Evolutionary conservation across 2,797 vertebrate genomes (phyloP).

Genomic region (Martes flavigula): DNA sequence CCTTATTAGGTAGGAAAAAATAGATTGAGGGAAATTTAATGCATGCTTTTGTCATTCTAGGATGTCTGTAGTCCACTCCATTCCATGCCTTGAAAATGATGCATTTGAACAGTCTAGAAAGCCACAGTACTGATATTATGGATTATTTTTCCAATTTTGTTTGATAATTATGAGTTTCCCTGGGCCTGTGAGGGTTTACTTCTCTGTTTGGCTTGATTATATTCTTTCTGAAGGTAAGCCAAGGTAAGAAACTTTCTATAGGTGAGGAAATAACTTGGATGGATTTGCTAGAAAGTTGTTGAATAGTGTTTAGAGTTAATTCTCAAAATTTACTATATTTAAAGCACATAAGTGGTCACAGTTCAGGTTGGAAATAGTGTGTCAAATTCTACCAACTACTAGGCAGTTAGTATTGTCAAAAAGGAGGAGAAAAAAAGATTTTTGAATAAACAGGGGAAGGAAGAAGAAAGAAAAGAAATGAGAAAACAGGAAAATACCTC

Average conservation of each 20-base stretch:
- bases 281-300: conserved; percentile 55
- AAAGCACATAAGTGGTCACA: conserved; percentile 9
- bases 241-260: conserved; percentile 72
- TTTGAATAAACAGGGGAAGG: background rate
- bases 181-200: conserved; percentile 60
- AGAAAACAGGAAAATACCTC: background rate
- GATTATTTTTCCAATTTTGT: conserved; percentile 68
- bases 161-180: conserved; percentile 73
- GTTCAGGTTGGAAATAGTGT: conserved; percentile 20
- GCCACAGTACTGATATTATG: conserved; percentile 48
- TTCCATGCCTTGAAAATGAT: conserved; percentile 57
- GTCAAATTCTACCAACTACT: background rate
- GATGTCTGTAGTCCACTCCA: background rate
- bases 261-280: conserved; percentile 58
- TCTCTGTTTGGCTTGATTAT: conserved; percentile 64
- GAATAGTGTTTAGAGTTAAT: conserved; percentile 44
- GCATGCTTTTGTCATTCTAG: conserved; percentile 15
- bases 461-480: background rate
- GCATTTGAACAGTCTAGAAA: conserved; percentile 56
- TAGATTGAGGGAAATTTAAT: conserved; percentile 51
- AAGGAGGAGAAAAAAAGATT: background rate
- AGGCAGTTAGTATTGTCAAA: background rate
- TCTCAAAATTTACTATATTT: conserved; percentile 42
- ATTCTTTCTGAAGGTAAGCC: conserved; percentile 66
- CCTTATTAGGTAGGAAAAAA: conserved; percentile 54